Evolutionary conservation across 1,140 invertebrate species (phyloP), one percentile per base, ranked within the genome.

Genomic region (Drosophila gunungcola): DNA sequence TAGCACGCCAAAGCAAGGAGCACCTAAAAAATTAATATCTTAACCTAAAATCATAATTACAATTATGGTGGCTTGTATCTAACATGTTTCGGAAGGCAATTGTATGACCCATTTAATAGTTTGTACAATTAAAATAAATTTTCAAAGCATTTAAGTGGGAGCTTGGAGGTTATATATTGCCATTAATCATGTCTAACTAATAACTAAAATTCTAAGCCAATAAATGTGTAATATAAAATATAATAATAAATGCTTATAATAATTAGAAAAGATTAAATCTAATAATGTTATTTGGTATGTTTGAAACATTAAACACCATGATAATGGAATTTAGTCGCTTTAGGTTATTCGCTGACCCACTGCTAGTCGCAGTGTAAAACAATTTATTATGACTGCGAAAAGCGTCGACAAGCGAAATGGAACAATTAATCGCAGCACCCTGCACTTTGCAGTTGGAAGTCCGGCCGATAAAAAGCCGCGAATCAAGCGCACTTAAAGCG

Each of bases 311-410:
- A 32, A 38, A 38, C 16, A 38, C 9, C 10, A 38, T 38, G 10
- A 38, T 39, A 5, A 3, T 39, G 5, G 12, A 39, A n/a, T 9
- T 12, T 3, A 4, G 0, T 1, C 2, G 21, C 9, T 34, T 36
- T 9, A 1, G 4, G 9, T 10, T 51, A n/a, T 11, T 49, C 41
- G 25, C 49, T 25, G 6, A 34, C 6, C 27, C 73, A 42, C 48
- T 25, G 38, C 29, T 42, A 49, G 27, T 67, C 34, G 45, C 56
- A 61, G 69, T 34, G 52, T 49, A 75, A 48, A 58, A 51, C 54
- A 81, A 77, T 67, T 67, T 77, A 77, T 80, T 80, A 72, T 48
- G 65, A 55, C 67, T 70, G 54, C 53, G 51, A 25, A 38, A 46
- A 10, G 45, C 29, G 52, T 43, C 29, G 32, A 45, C 43, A 42